Percentiles rank a stretch among this genome's conserved stretches.
phyloP scores from a whole-genome alignment of 2,797 vertebrate species.

The Hypotaenidia okinawae region DNA sequence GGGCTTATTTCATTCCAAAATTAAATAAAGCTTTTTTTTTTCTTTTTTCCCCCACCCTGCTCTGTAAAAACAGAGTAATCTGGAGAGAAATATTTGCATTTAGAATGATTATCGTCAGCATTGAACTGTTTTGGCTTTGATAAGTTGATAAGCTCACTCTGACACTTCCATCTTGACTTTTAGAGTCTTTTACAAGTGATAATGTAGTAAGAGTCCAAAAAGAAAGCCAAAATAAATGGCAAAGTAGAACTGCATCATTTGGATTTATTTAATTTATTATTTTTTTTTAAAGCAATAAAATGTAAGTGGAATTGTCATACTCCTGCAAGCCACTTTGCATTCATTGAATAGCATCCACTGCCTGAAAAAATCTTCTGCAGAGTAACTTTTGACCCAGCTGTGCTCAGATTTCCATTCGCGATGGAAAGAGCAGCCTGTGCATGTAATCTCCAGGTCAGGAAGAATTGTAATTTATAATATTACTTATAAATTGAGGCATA shows the following conservation, averaged over 20 bases:
- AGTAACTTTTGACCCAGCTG: conserved; percentile 16
- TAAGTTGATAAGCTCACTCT: background rate
- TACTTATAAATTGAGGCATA: background rate
- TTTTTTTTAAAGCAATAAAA: background rate
- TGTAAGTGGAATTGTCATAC: background rate
- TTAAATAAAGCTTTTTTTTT: background rate
- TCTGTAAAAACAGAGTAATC: background rate
- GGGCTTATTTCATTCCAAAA: background rate
- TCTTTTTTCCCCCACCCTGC: fast-evolving
- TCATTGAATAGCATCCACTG: background rate
- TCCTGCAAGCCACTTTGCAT: background rate
- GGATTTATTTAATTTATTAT: no score
- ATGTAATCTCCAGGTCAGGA: background rate
- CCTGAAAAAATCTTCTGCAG: background rate
- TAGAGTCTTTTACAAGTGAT: background rate
- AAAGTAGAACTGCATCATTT: background rate
- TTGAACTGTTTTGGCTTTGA: background rate
- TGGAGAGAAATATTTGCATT: background rate
- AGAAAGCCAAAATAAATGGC: background rate
- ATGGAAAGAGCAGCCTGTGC: background rate
- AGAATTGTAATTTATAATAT: background rate
- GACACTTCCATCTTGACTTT: background rate
- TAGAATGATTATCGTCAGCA: background rate
- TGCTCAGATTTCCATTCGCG: background rate
- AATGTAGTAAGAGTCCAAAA: background rate